phyloP scores from a whole-genome alignment of 2,888 invertebrate species.

The Melolontha melolontha region DNA sequence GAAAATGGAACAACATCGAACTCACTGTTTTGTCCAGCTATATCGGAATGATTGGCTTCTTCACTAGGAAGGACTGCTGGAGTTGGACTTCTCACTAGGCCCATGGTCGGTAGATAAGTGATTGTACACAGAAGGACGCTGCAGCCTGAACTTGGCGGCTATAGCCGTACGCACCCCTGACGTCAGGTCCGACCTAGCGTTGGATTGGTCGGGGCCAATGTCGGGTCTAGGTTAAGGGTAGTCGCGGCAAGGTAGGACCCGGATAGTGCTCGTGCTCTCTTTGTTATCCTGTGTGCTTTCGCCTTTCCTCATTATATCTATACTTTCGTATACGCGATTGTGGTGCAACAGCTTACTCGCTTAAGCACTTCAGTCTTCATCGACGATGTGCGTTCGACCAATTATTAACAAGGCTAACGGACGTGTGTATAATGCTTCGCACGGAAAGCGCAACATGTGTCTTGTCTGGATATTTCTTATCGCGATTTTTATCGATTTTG shows the following conservation, averaged over 20 bases:
- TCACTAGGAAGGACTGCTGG: slow-evolving; percentile 55
- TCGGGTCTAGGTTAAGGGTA: slow-evolving; percentile 64
- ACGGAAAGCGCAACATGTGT: slow-evolving; percentile 25
- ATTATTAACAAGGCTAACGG: slow-evolving; percentile 17
- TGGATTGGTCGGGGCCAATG: slow-evolving; percentile 63
- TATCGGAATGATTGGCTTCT: slow-evolving; percentile 54
- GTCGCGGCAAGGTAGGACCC: slow-evolving; percentile 56
- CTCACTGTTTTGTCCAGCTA: slow-evolving; percentile 50
- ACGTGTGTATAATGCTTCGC: too few species aligned
- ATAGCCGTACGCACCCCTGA: slow-evolving; percentile 65
- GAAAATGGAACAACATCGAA: slow-evolving; percentile 17
- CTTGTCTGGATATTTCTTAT: slow-evolving; percentile 15
- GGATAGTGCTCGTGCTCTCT: slow-evolving; percentile 45
- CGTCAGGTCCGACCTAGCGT: slow-evolving; percentile 73
- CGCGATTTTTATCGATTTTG: slow-evolving; percentile 22
- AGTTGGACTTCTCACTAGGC: slow-evolving; percentile 52
- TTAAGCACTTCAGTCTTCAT: background rate
- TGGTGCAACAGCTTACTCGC: slow-evolving; percentile 29
- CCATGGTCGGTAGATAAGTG: slow-evolving; percentile 52
- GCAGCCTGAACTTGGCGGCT: slow-evolving; percentile 54
- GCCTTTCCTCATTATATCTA: slow-evolving; percentile 2
- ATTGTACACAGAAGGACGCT: slow-evolving; percentile 46
- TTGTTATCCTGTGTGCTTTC: slow-evolving; percentile 22
- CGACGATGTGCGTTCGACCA: background rate
- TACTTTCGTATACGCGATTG: background rate